A percentile compares a stretch with the other conserved stretches of the same genome.
Conservation (phyloP, 2,888 invertebrate genomes). For the Athrips mouffetella region DNA sequence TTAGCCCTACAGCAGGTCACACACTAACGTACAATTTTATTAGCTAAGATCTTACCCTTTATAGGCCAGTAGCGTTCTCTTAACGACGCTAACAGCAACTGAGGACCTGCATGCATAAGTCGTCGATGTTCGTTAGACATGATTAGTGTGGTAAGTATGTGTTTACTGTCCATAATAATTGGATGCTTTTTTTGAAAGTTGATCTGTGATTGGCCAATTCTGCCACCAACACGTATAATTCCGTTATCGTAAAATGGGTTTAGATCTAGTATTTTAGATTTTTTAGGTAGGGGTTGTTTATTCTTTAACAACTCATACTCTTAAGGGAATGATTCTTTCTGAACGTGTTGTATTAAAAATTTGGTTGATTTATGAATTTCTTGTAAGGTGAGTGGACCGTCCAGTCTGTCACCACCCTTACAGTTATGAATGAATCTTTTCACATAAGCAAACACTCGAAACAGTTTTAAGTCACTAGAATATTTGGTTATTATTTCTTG, state of each 20-base stretch:
- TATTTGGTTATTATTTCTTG: not conserved
- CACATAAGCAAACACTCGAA: not conserved
- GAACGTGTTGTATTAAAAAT: conserved; percentile 18
- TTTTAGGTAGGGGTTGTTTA: not conserved
- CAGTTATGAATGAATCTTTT: not conserved
- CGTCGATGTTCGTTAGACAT: not conserved
- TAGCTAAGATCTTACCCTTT: not conserved
- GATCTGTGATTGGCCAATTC: not conserved
- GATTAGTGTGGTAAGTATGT: not conserved
- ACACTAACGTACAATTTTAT: not conserved
- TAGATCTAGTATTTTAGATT: not conserved
- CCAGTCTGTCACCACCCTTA: not conserved
- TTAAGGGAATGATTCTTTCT: conserved; percentile 23
- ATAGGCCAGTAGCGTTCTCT: not conserved
- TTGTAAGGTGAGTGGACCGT: not conserved
- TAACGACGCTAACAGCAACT: not conserved
- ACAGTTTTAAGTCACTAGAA: not conserved
- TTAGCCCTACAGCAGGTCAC: not conserved
- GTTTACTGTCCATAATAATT: not conserved
- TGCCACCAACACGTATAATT: not conserved
- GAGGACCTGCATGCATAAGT: not conserved
- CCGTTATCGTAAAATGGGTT: not conserved
- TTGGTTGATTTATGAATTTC: not conserved
- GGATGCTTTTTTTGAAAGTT: conserved; percentile 1
- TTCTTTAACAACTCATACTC: not conserved